phyloP scores from a whole-genome alignment of 2,113 vertebrate species.

The Rhinopomastus cyanomelas region DNA sequence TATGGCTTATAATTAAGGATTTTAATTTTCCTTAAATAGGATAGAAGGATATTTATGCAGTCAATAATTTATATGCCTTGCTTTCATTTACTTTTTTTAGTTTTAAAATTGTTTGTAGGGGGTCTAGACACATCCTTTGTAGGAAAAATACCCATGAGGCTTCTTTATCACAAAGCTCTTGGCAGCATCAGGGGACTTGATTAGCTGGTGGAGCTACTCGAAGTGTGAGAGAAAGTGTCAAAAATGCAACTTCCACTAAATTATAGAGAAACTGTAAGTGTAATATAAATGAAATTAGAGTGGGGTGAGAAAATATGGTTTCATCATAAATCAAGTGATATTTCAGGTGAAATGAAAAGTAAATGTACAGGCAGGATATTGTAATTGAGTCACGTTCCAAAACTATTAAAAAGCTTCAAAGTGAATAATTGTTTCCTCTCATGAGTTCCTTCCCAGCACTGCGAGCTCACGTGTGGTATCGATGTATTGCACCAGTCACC shows the following conservation, averaged over 20 bases:
- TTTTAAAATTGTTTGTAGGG: not conserved
- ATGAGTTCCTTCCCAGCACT: conserved; percentile 33
- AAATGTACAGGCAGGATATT: conserved; percentile 3
- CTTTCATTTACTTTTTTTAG: not conserved
- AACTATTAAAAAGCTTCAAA: conserved; percentile 60
- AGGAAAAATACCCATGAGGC: not conserved
- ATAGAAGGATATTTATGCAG: not conserved
- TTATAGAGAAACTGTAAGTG: not conserved
- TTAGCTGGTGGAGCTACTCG: not conserved
- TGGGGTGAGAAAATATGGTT: conserved; percentile 8
- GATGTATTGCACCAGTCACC: conserved; percentile 41
- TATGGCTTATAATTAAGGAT: not conserved
- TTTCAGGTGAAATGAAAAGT: conserved; percentile 49
- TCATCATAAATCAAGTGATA: conserved; percentile 28
- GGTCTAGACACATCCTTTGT: not conserved
- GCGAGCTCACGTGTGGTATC: conserved; percentile 39
- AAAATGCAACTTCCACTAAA: not conserved
- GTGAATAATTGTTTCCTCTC: conserved; percentile 56
- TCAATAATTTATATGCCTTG: not conserved
- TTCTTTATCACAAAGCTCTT: not conserved
- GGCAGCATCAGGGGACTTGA: not conserved
- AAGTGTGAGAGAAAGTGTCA: not conserved
- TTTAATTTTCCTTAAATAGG: not conserved
- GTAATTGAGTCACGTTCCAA: conserved; percentile 22
- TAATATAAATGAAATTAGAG: conserved; percentile 6